These are phyloP conservation scores for Hirtodrosophila duncani DNA, from an alignment of 2,888 invertebrate species.

Conservation along the genomic window DNA sequence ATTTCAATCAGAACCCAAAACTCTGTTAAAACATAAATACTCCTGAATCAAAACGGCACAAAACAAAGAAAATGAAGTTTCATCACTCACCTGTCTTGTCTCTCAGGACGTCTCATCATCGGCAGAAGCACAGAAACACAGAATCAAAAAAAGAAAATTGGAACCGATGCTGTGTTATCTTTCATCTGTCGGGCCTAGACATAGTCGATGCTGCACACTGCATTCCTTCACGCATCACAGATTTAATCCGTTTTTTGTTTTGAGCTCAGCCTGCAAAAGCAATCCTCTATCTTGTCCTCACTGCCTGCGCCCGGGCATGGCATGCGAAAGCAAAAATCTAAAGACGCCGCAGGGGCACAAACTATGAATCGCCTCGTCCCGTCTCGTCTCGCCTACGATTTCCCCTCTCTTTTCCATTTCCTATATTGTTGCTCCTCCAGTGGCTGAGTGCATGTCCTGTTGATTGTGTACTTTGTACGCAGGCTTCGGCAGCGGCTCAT, in stretches of 20 bases:
- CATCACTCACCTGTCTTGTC: too few species aligned
- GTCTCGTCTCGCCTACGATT: constrained; percentile 2
- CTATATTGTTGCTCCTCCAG: too few species aligned
- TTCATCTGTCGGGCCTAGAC: too few species aligned
- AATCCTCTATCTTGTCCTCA: not conserved
- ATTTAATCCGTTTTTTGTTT: constrained; percentile 53
- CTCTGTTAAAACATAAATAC: too few species aligned
- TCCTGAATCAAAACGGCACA: too few species aligned
- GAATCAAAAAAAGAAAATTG: too few species aligned
- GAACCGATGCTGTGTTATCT: too few species aligned
- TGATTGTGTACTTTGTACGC: constrained; percentile 26
- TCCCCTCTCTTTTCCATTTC: constrained; percentile 16
- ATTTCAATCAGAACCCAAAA: too few species aligned
- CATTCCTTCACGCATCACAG: constrained; percentile 45
- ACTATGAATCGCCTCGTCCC: constrained; percentile 11
- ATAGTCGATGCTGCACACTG: too few species aligned
- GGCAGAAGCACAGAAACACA: too few species aligned
- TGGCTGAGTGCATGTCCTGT: constrained; percentile 25
- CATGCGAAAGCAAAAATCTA: constrained; percentile 4
- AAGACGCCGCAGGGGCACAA: constrained; percentile 14
- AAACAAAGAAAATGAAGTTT: too few species aligned
- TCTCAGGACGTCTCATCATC: too few species aligned
- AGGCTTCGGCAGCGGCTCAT: not conserved
- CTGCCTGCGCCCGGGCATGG: not conserved
- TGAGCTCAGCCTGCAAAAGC: constrained; percentile 20